phyloP scores from a whole-genome alignment of 2,797 vertebrate species.

The Lithobates sylvaticus region DNA sequence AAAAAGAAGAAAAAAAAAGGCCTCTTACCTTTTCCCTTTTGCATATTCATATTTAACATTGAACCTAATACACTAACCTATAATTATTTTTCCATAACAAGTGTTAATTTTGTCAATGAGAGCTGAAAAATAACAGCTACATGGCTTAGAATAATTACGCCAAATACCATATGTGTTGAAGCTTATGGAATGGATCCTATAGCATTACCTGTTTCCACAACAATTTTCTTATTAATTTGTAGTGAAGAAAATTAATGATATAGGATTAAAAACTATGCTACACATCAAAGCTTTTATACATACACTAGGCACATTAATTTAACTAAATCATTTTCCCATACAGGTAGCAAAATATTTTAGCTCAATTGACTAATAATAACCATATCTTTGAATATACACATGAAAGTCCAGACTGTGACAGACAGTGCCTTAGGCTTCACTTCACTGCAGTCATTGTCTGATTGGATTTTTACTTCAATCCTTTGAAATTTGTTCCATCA shows the following conservation, averaged over 20 bases:
- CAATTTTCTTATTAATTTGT: neutral
- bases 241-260: neutral
- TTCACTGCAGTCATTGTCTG: neutral
- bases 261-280: neutral
- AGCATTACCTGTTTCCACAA: too few species aligned
- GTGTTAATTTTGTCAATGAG: too few species aligned
- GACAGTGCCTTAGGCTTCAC: neutral
- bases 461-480: neutral
- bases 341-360: neutral
- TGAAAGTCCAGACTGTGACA: slow-evolving; percentile 1
- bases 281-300: neutral
- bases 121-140: too few species aligned
- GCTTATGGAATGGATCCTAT: neutral
- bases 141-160: too few species aligned
- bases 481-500: slow-evolving; percentile 1
- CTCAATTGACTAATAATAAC: neutral
- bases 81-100: too few species aligned
- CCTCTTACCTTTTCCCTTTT: too few species aligned
- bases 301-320: neutral
- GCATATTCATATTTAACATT: too few species aligned
- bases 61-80: too few species aligned
- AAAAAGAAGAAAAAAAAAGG: too few species aligned
- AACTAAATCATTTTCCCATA: neutral
- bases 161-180: too few species aligned
- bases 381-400: neutral